A percentile compares a stretch with the other conserved stretches of the same genome.
These are phyloP conservation scores for Trissolcus basalis DNA, from an alignment of 1,140 invertebrate genomes.

Conservation along the genomic window DNA sequence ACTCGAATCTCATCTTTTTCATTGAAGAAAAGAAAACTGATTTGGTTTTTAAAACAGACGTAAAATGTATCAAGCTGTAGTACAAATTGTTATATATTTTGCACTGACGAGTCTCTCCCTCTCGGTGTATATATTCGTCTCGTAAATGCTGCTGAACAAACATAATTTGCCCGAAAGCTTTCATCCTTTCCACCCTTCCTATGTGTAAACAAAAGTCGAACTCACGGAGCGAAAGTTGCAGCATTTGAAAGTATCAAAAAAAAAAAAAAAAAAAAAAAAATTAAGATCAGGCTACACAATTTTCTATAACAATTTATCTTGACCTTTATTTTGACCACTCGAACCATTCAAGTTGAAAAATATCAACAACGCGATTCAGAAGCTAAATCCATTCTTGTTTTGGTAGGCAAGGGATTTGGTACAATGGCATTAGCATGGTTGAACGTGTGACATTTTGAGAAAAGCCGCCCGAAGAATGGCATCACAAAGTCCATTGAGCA, in stretches of 20 bases:
- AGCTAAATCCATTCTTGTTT: slow-evolving; percentile 12
- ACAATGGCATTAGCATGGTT: slow-evolving; percentile 26
- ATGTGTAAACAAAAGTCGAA: slow-evolving; percentile 32
- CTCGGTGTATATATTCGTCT: slow-evolving; percentile 25
- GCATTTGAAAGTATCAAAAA: slow-evolving; percentile 39
- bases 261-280: no score
- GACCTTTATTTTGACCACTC: no score
- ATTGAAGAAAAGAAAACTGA: no score
- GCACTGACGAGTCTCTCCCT: slow-evolving; percentile 19
- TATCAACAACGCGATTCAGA: slow-evolving; percentile 37
- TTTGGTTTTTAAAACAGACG: no score
- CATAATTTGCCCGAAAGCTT: slow-evolving; percentile 57
- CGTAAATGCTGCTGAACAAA: slow-evolving; percentile 52
- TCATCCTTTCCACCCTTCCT: slow-evolving; percentile 33
- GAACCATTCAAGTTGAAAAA: slow-evolving; percentile 3
- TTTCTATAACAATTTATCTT: no score
- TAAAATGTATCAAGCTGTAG: no score
- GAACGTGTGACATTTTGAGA: slow-evolving; percentile 40
- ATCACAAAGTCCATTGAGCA: slow-evolving; percentile 8
- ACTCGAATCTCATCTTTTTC: no score
- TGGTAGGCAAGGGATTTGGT: neutral
- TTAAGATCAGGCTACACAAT: no score
- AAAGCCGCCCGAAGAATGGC: slow-evolving; percentile 4
- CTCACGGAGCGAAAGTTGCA: neutral
- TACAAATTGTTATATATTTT: slow-evolving; percentile 19